Evolutionary conservation across 2,797 vertebrate species (phyloP).

Genomic region (Threskiornis aethiopicus): DNA sequence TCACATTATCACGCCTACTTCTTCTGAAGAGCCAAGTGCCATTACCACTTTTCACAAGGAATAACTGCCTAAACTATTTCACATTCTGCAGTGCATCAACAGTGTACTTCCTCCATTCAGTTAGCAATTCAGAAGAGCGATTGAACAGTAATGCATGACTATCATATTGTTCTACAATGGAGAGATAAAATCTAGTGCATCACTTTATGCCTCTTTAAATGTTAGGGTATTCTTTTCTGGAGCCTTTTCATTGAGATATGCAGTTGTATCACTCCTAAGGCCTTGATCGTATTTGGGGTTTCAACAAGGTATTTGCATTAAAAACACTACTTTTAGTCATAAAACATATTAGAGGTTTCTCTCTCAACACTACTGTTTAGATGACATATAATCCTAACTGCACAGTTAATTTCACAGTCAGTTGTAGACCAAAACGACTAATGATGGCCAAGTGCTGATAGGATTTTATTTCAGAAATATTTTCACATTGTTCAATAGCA

Average conservation of each 20-base stretch:
- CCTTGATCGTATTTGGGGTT: background rate
- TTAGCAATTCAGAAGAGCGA: slow-evolving; percentile 15
- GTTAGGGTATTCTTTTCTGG: background rate
- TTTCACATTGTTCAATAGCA: background rate
- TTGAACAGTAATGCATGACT: slow-evolving; percentile 20
- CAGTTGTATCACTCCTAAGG: background rate
- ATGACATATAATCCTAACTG: background rate
- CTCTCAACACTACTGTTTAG: background rate
- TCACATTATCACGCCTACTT: slow-evolving; percentile 54
- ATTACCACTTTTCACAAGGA: slow-evolving; percentile 61
- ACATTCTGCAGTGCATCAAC: slow-evolving; percentile 52
- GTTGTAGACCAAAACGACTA: background rate
- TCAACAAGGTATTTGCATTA: background rate
- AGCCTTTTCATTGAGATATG: background rate
- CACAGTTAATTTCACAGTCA: background rate
- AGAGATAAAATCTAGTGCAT: slow-evolving; percentile 10
- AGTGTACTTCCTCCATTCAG: slow-evolving; percentile 11
- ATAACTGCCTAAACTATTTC: slow-evolving; percentile 46
- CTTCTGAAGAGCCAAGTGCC: slow-evolving; percentile 53
- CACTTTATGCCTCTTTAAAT: background rate
- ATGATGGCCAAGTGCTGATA: background rate
- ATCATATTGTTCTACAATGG: background rate
- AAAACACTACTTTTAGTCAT: background rate
- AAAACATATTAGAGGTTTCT: background rate
- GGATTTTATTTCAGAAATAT: background rate